Evolutionary conservation across 2,888 invertebrate genomes (phyloP), one percentile per base, ranked within the genome.

Genomic region (Himalopsyche tibetana): DNA sequence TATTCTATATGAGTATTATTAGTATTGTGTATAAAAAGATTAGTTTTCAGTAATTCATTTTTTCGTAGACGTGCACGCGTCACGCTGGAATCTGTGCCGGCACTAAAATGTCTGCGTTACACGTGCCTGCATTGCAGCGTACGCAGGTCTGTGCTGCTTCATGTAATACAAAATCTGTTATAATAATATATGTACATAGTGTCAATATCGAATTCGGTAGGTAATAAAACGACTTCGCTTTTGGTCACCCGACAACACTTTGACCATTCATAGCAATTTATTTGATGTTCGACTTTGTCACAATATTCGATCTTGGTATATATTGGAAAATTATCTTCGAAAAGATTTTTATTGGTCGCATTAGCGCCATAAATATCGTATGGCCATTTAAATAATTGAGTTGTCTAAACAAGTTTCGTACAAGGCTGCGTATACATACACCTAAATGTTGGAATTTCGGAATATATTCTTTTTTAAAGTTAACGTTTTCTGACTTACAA

Each of bases 331-430:
- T 69, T 82, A 82, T 69, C 56, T 42, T 84, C 45, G 36, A 74
- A 69, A 55, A 80, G 81, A 84, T 83, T 86, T 83, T 86, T 81
- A 86, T 83, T 63, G 86, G 55, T 81, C 69, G 56, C 82, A 82
- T 82, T 55, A 79, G 51, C 55, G 82, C 81, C 40, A 84, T 87
- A 86, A 87, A 87, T 84, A 86, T 85, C 55, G 56, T 19, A n/a
- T 82, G 84, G 84, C 74, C 74, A 87, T 87, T 87, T 87, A 82
- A 87, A 87, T 87, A 87, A 87, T 87, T 87, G 87, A 87, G 87
- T 87, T 87, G 87, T 87, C 85, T 85, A 84, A 74, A 74, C 74
- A 74, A 74, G 36, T 74, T 74, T 74, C 36, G 38, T 45, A 51
- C 63, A 63, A 56, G 63, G 38, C 83, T 80, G 56, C 55, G 55